Evolutionary conservation across 2,888 invertebrate species (phyloP).

Genomic region (Drosophila barbarae): DNA sequence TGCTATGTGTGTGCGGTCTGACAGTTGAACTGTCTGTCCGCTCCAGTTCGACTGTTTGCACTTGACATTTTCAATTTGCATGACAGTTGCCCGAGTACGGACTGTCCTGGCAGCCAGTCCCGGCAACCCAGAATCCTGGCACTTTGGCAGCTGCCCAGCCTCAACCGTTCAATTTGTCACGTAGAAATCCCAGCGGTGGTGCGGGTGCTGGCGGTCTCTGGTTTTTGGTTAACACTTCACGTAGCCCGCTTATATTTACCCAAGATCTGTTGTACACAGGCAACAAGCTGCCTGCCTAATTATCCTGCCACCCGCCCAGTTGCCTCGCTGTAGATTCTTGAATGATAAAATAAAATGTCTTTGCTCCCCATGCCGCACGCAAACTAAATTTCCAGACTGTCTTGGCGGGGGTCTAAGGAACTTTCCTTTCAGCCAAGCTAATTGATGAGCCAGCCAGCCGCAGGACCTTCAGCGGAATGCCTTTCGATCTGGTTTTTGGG

Average conservation of each 20-base stretch:
- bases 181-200: constrained; percentile 19
- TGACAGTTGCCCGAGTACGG: constrained; percentile 50
- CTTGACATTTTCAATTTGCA: constrained; percentile 74
- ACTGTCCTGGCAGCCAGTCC: constrained; percentile 4
- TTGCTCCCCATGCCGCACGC: constrained; percentile 34
- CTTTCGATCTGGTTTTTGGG: constrained; percentile 31
- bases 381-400: constrained; percentile 23
- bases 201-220: constrained; percentile 7
- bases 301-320: constrained; percentile 11
- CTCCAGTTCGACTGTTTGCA: constrained; percentile 57
- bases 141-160: constrained; percentile 37
- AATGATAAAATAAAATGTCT: constrained; percentile 41
- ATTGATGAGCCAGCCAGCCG: constrained; percentile 27
- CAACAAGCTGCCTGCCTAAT: constrained; percentile 31
- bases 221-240: constrained; percentile 49
- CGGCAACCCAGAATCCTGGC: constrained; percentile 14
- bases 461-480: constrained; percentile 21
- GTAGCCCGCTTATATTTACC: constrained; percentile 33
- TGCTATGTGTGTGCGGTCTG: constrained; percentile 56
- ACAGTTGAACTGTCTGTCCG: constrained; percentile 58
- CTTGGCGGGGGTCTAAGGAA: constrained; percentile 25
- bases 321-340: constrained; percentile 15
- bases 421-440: constrained; percentile 41
- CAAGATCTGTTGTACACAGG: constrained; percentile 36
- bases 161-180: constrained; percentile 43